phyloP scores from a whole-genome alignment of 1,140 invertebrate genomes.

The Thaumatotibia leucotreta region DNA sequence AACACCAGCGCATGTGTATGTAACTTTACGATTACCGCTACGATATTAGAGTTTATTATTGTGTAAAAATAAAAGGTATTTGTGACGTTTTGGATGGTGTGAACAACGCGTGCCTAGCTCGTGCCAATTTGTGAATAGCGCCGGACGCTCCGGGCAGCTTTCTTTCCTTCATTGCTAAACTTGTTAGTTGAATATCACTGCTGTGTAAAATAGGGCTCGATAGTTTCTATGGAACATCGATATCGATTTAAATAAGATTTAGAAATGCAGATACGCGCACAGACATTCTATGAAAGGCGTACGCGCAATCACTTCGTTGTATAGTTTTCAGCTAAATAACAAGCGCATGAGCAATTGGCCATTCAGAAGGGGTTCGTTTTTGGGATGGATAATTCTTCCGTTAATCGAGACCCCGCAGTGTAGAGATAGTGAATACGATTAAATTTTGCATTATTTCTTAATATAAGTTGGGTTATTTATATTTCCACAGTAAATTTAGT shows the following conservation, averaged over 20 bases:
- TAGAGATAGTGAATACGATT: too few relatives aligned
- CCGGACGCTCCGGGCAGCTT: constrained; percentile 67
- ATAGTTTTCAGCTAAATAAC: too few relatives aligned
- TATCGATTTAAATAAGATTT: constrained; percentile 35
- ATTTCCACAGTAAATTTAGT: too few relatives aligned
- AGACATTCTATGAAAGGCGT: background rate
- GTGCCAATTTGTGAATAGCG: constrained; percentile 75
- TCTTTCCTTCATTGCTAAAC: constrained; percentile 73
- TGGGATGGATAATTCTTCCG: too few relatives aligned
- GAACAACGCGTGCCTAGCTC: constrained; percentile 65
- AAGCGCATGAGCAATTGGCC: too few relatives aligned
- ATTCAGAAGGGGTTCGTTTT: too few relatives aligned
- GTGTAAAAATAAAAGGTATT: constrained; percentile 14
- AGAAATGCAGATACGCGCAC: too few relatives aligned
- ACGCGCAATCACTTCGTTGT: too few relatives aligned
- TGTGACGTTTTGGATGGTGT: constrained; percentile 30
- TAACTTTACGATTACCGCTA: constrained; percentile 3
- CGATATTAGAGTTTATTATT: constrained; percentile 25
- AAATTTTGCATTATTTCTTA: too few relatives aligned
- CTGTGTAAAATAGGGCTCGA: constrained; percentile 51
- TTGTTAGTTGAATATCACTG: constrained; percentile 70
- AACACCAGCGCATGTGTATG: background rate
- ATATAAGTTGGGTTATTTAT: too few relatives aligned
- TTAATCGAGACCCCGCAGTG: too few relatives aligned
- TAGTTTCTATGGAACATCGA: constrained; percentile 36